Evolutionary conservation across 2,113 vertebrate genomes (phyloP), one percentile per base, ranked within the genome.

Genomic region (Labeo catla): DNA sequence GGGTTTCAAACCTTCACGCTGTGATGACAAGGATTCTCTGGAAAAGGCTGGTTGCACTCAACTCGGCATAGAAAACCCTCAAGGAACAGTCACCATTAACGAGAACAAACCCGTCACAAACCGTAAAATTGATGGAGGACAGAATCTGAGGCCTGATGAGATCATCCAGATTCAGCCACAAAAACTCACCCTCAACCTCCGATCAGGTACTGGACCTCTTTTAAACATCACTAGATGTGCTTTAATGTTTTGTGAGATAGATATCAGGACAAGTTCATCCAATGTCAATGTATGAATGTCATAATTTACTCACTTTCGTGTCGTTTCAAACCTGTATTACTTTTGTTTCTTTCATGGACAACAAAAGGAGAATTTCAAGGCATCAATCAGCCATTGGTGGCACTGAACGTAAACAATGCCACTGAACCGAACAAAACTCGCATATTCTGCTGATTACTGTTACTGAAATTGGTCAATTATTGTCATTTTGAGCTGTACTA

Each of bases 101-200:
- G 91, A 93, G 90, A 84, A 99, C 82, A 96, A 93, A 87, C 89
- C 94, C 2, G 96, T 99, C 70, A 99, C 98, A 0, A 96, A 97
- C 88, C 96, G 97, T 84, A 96, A 94, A 83, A 96, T 95, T 89
- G 95, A 95, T 1, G 90, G 85, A 21, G 89, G 93, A 0, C 95
- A 94, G 87, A 97, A 96, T 39, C 94, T 97, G 76, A 94, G 90
- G 43, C 95, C 95, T 0, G 95, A 97, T 80, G 94, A 97, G 68
- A 99, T 99, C 89, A 98, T 96, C 0, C 98, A 99, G 93, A 97
- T 99, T 88, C 97, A 98, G 84, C 98, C 98, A 1, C 98, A 99
- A 91, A 98, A 98, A 87, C 84, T 99, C 76, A 91, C 91, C 2
- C 89, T 99, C 82, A 94, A 93, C 0, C 94, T 99, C 13, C 91